A percentile compares a stretch with the other conserved stretches of the same genome.
These are phyloP conservation scores for Garrulus glandarius DNA, from an alignment of 2,797 vertebrate genomes.

Conservation along the genomic window DNA sequence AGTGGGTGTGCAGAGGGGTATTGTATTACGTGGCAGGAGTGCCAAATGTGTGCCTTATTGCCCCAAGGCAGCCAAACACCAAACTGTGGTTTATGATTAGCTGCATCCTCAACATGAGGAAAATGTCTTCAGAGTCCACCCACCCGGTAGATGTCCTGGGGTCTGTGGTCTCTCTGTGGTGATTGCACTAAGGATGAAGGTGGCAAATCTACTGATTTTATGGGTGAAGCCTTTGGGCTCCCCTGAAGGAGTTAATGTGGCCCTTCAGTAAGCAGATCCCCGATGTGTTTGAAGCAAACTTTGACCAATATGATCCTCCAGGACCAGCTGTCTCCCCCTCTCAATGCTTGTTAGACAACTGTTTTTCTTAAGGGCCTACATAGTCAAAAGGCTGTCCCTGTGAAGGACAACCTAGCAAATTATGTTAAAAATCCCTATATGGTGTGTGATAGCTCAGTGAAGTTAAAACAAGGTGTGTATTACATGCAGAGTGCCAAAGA, in stretches of 20 bases:
- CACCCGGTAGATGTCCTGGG: neutral
- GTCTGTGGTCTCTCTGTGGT: neutral
- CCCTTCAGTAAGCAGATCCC: neutral
- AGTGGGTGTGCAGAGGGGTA: neutral
- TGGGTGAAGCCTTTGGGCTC: neutral
- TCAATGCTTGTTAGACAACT: neutral
- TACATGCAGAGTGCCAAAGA: neutral
- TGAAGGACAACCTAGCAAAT: neutral
- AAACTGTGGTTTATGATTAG: neutral
- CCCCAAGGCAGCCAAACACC: constrained; percentile 10
- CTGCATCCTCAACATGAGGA: neutral
- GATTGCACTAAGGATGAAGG: neutral
- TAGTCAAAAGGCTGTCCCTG: neutral
- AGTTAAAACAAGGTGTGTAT: neutral
- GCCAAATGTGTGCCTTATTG: neutral
- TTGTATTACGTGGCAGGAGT: neutral
- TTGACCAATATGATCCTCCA: neutral
- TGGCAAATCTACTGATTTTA: neutral
- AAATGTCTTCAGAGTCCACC: neutral
- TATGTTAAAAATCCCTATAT: neutral
- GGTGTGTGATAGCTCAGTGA: neutral
- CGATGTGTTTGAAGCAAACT: neutral
- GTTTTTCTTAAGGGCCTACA: neutral
- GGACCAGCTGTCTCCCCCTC: neutral
- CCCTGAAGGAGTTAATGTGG: neutral